Evolutionary conservation across 2,797 vertebrate genomes (phyloP).

Genomic region (Taenioides sp.): DNA sequence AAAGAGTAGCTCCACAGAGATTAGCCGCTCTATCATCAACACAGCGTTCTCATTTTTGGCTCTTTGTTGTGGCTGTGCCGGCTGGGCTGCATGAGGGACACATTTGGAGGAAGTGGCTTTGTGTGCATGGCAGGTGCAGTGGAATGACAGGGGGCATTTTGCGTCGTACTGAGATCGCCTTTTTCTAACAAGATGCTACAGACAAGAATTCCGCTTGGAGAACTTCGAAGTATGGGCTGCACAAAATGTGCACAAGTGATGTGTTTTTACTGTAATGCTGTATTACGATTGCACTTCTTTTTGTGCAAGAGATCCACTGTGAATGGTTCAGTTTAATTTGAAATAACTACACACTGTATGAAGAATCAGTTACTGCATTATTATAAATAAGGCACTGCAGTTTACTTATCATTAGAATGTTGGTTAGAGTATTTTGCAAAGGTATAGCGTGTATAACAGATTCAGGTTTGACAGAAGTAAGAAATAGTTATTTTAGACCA

Average conservation of each 20-base stretch:
- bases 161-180: constrained; percentile 2
- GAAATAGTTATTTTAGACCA: not conserved
- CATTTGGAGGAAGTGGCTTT: constrained; percentile 78
- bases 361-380: not conserved
- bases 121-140: constrained; percentile 77
- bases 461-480: not conserved
- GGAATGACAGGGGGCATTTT: constrained; percentile 66
- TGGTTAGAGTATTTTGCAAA: not conserved
- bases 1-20: constrained; percentile 77
- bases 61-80: constrained; percentile 72
- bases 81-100: constrained; percentile 70
- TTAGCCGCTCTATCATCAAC: constrained; percentile 78
- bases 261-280: not conserved
- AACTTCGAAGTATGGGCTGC: not conserved
- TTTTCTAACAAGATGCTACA: not conserved
- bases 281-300: not conserved
- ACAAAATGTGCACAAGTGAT: not conserved
- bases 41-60: constrained; percentile 74
- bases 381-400: not conserved
- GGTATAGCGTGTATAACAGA: not conserved
- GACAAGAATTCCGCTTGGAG: not conserved
- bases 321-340: not conserved
- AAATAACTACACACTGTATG: not conserved
- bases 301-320: not conserved
- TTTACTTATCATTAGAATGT: not conserved